Evolutionary conservation across 2,797 vertebrate species (phyloP), one percentile per base, ranked within the genome.

Genomic region (Meriones psammophilus): DNA sequence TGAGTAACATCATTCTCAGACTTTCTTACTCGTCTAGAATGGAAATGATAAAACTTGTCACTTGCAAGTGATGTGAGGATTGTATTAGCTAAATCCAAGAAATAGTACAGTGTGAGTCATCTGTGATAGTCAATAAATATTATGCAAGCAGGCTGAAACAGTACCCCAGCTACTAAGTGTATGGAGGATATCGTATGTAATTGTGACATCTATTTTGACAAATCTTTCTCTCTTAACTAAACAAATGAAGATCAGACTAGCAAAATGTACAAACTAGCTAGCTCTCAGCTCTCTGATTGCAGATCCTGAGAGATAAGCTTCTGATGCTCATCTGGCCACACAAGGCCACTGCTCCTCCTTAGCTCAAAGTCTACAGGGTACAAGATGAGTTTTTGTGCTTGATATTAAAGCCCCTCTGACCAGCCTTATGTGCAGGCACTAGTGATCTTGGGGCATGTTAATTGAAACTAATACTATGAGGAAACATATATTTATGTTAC

Each of bases 401-500:
- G 14, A 24, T 17, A 54, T 60, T 42, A 5, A 5, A 60, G 2
- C 6, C 33, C 6, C 8, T 6, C 9, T 66, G 88, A 76, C 28
- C 33, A 50, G 30, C 5, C 68, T 33, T 50, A 5, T 77, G 28
- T 22, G 30, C 3, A 8, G 50, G 77, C 33, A 33, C 30, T 86
- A 86, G 30, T 42, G 66, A 97, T 94, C 56, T 89, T 73, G 42
- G 24, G n/a, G 88, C 71, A 88, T 88, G 78, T 88, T 86, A 80
- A 46, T 77, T 89, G 83, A 97, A 97, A 93, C 89, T 95, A 98
- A 50, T 81, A 69, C 66, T 94, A 69, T 13, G 64, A 96, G 96
- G n/a, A 77, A 97, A 68, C 39, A 89, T 92, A 42, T 42, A 30
- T n/a, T 90, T 96, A 58, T 14, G 14, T 77, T 79, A 13, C 66